Evolutionary conservation across 2,113 vertebrate species (phyloP).

Genomic region (Colistium nudipinnis): DNA sequence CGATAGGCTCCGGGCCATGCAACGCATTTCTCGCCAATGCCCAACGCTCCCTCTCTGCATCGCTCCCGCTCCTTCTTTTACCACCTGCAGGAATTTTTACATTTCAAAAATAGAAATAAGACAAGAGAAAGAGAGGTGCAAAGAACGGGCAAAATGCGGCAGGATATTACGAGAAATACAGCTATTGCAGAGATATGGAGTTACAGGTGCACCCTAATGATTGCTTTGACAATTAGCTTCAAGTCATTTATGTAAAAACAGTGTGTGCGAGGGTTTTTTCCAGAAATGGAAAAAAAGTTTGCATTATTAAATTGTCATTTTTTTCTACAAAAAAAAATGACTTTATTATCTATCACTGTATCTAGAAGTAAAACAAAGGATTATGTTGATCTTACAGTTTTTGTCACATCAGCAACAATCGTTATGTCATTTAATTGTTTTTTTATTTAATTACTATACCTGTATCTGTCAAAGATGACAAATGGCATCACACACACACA

Average conservation of each 20-base stretch:
- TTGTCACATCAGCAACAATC: neutral
- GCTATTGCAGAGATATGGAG: constrained; percentile 33
- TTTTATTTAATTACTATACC: constrained; percentile 37
- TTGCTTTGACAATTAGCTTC: constrained; percentile 35
- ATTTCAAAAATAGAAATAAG: constrained; percentile 66
- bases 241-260: constrained; percentile 21
- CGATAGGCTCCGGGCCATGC: constrained; percentile 79
- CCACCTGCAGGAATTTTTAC: constrained; percentile 61
- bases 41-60: constrained; percentile 51
- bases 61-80: constrained; percentile 42
- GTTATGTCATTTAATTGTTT: constrained; percentile 16
- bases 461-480: constrained; percentile 33
- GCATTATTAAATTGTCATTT: constrained; percentile 19
- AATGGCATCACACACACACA: constrained; percentile 10
- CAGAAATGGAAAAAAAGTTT: constrained; percentile 1
- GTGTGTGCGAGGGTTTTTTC: neutral
- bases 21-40: constrained; percentile 72
- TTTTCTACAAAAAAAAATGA: too few relatives aligned
- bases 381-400: constrained; percentile 1
- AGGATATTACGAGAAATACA: constrained; percentile 41
- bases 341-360: too few relatives aligned
- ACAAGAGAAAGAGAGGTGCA: constrained; percentile 27
- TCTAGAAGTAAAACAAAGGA: constrained; percentile 36
- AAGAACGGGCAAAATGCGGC: neutral
- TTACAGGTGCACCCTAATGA: constrained; percentile 43